Percentiles rank a stretch among this genome's conserved stretches.
Evolutionary conservation across 2,888 invertebrate species (phyloP).

Genomic region (Hecatera dysodea): DNA sequence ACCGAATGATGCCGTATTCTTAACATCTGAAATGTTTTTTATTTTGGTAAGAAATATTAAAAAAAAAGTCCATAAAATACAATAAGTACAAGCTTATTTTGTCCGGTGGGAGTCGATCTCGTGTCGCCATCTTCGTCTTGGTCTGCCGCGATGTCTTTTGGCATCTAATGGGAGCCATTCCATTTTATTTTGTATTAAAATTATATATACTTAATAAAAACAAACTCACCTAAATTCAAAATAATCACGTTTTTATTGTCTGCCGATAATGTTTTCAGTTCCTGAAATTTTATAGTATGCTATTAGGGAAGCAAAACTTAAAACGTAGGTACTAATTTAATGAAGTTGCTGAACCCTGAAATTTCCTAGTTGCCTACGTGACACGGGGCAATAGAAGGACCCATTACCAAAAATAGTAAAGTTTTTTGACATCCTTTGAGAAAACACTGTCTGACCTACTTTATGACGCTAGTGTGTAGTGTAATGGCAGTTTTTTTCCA

Average conservation of each 20-base stretch:
- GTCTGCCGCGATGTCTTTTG: too few relatives aligned
- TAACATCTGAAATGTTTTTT: conserved; percentile 91
- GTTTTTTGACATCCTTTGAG: background rate
- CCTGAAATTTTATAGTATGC: conserved; percentile 86
- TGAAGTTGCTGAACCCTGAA: too few relatives aligned
- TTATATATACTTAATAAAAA: too few relatives aligned
- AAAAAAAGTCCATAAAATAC: background rate
- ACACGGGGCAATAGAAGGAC: too few relatives aligned
- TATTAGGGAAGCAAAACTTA: background rate
- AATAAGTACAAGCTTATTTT: too few relatives aligned
- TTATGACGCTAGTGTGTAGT: background rate
- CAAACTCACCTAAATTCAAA: conserved; percentile 92
- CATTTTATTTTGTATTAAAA: too few relatives aligned
- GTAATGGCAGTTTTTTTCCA: background rate
- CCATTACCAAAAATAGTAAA: too few relatives aligned
- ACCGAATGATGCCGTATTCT: conserved; percentile 91
- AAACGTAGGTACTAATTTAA: too few relatives aligned
- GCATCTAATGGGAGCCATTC: too few relatives aligned
- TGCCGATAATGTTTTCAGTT: conserved; percentile 92
- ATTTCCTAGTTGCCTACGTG: too few relatives aligned
- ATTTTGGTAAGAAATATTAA: background rate
- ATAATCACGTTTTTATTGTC: conserved; percentile 92
- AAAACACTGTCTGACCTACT: background rate
- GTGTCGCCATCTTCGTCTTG: too few relatives aligned
- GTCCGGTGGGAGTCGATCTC: too few relatives aligned